Base-by-base conservation (phyloP, 2,797 vertebrate genomes). In the Monodelphis domestica region DNA sequence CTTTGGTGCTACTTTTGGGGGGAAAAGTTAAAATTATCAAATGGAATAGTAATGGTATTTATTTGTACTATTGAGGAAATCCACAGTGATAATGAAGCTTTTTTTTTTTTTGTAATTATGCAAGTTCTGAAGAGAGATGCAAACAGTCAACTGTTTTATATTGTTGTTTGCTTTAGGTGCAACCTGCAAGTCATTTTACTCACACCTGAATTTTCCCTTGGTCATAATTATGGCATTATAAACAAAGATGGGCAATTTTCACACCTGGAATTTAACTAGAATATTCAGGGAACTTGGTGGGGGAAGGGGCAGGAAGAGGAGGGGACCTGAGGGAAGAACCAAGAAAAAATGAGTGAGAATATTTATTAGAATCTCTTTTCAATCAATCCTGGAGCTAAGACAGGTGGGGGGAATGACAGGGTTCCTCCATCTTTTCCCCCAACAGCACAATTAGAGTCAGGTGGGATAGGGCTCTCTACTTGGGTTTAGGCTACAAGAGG, bases 371-470 rank as follows among this genome's bases (percentile, higher is more conserved):
- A 2, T 0, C 54, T 15, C 59, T 70, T 21, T 78, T 93, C 78
- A 33, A 12, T 38, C 45, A 4, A 24, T 50, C 51, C 51, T 0
- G 30, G n/a, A 2, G 50, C 33, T 14, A 54, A 57, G 84, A 50
- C 57, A 24, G 26, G 53, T 26, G 30, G 50, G 15, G 24, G 5
- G 3, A 54, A 84, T 11, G 5, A 21, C 12, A 24, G 12, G 0
- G 6, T 2, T 28, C 9, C 0, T 9, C n/a, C 45, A 0, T 17
- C 26, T 24, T n/a, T 9, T 0, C 2, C 50, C 53, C 0, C 55
- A 45, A 38, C 70, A 7, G 57, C 29, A 2, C 54, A 38, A 88
- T 54, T 33, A 0, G 0, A 53, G 53, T 0, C 0, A 26, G 30
- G 28, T 2, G 89, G 50, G 52, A 12, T 17, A 90, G 33, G 12